A percentile compares a stretch with the other conserved stretches of the same genome.
Conservation (phyloP, 2,113 vertebrate species). For the Callospermophilus lateralis region DNA sequence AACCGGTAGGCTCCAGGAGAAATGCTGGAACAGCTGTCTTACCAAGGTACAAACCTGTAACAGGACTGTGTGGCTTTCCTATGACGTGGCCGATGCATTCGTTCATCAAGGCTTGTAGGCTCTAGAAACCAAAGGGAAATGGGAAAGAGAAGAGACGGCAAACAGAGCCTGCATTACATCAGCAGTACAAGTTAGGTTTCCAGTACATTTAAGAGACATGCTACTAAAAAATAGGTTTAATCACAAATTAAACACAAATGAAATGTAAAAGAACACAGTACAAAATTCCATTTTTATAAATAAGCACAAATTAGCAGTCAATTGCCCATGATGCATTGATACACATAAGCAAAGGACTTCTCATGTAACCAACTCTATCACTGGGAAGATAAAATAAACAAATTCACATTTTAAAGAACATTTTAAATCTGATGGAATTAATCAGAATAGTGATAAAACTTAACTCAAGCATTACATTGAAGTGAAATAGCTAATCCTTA, state of each 20-base stretch:
- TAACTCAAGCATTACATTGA: neutral
- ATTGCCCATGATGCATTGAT: accelerated
- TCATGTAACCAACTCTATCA: neutral
- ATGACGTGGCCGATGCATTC: slow-evolving; percentile 99
- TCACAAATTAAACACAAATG: neutral
- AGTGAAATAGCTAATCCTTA: neutral
- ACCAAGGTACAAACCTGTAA: slow-evolving; percentile 97
- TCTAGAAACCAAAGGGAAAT: slow-evolving; percentile 87
- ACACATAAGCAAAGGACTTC: neutral
- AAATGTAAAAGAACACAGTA: neutral
- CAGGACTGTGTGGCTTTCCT: slow-evolving; percentile 98
- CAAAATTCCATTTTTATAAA: neutral
- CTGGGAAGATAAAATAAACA: neutral
- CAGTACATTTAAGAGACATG: neutral
- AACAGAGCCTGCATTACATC: accelerated
- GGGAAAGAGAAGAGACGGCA: neutral
- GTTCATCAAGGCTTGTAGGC: slow-evolving; percentile 98
- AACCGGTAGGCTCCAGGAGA: slow-evolving; percentile 51
- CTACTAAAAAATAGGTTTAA: neutral
- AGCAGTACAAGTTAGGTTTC: neutral
- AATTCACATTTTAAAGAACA: neutral
- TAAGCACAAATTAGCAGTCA: neutral
- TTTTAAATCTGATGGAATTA: neutral
- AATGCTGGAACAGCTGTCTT: slow-evolving; percentile 84
- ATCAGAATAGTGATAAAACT: neutral